A percentile compares a stretch with the other conserved stretches of the same genome.
These are phyloP conservation scores for Atopsyche davidsoni DNA, from an alignment of 1,140 invertebrate genomes.

Conservation along the genomic window DNA sequence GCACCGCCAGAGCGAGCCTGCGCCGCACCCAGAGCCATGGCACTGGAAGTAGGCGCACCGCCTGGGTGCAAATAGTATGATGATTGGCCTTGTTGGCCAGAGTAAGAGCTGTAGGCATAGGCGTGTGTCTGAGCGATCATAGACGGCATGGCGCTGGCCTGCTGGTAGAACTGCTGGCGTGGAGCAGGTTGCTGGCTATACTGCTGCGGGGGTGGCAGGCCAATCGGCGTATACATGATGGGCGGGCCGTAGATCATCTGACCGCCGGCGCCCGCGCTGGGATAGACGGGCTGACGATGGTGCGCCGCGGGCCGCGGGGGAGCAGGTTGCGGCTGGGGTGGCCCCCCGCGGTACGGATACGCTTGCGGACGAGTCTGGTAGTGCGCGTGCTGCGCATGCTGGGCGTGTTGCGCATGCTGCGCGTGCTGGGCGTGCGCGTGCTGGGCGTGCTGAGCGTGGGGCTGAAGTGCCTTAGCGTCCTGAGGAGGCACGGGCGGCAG, in stretches of 20 bases:
- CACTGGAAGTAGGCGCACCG: not conserved
- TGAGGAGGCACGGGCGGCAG: not conserved
- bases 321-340: conserved; percentile 3
- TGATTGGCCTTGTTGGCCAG: conserved; percentile 2
- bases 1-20: conserved; percentile 1
- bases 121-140: conserved; percentile 8
- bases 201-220: conserved; percentile 2
- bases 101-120: not conserved
- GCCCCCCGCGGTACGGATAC: conserved; percentile 12
- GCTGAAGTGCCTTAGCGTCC: conserved; percentile 8
- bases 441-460: conserved; percentile 2
- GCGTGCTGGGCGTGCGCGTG: conserved; percentile 2
- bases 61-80: not conserved
- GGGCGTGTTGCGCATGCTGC: conserved; percentile 15
- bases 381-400: conserved; percentile 2
- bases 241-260: conserved; percentile 4
- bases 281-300: conserved; percentile 6
- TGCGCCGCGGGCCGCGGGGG: conserved; percentile 5
- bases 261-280: not conserved
- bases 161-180: conserved; percentile 11
- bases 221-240: not conserved
- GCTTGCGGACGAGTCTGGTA: conserved; percentile 1
- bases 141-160: conserved; percentile 9
- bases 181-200: conserved; percentile 10
- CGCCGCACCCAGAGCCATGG: not conserved